phyloP scores from a whole-genome alignment of 2,113 vertebrate species.

The Cottus gobio region DNA sequence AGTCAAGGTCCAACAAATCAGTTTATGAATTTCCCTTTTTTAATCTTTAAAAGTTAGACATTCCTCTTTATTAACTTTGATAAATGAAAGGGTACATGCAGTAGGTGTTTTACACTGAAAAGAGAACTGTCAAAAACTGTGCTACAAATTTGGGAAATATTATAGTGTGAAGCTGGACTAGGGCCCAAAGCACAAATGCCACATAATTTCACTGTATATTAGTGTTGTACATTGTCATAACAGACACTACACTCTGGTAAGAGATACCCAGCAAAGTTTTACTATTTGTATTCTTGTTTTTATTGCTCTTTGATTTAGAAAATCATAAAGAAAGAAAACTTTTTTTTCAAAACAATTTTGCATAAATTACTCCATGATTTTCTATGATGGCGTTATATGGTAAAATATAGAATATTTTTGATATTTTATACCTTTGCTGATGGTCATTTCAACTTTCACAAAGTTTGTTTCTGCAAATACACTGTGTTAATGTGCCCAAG shows the following conservation, averaged over 20 bases:
- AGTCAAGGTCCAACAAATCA: constrained; percentile 37
- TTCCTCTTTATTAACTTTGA: constrained; percentile 27
- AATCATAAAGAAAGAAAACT: constrained; percentile 4
- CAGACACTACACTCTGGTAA: constrained; percentile 33
- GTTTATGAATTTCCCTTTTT: constrained; percentile 39
- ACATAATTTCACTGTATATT: constrained; percentile 73
- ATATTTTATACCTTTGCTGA: constrained; percentile 34
- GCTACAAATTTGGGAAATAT: constrained; percentile 25
- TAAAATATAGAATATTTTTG: background rate
- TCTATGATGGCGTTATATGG: background rate
- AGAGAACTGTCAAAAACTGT: constrained; percentile 24
- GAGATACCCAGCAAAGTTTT: constrained; percentile 29
- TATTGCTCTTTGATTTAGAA: constrained; percentile 25
- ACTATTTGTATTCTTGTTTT: background rate
- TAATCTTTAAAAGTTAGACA: constrained; percentile 27
- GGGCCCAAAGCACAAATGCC: constrained; percentile 63
- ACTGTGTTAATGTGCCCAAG: constrained; percentile 51
- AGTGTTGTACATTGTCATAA: constrained; percentile 63
- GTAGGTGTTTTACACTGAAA: constrained; percentile 8
- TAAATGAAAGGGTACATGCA: background rate
- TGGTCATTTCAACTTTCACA: constrained; percentile 22
- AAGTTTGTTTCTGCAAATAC: constrained; percentile 42
- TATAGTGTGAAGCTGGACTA: constrained; percentile 28
- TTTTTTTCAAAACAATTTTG: constrained; percentile 2
- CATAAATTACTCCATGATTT: background rate